Base-by-base conservation (phyloP, 2,797 vertebrate species). In the Sebastes miniatus region DNA sequence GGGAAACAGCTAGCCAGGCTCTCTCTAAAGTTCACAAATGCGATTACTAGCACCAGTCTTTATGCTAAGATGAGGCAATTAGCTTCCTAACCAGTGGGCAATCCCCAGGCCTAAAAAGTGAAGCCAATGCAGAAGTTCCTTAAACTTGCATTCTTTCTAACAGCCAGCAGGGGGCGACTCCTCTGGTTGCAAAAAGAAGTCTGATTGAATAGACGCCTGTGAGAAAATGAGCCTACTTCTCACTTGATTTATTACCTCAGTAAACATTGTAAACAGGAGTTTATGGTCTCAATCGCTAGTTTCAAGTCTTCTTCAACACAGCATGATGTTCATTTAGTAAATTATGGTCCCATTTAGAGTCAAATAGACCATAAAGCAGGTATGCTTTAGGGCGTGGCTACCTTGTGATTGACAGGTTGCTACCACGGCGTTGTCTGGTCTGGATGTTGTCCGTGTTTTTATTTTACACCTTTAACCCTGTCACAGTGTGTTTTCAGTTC, bases 191-290 rank as follows among this genome's bases (percentile, higher is more conserved):
- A 50, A 50, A 50, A 50, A 50, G 7, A 50, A 50, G 43, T 50
- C 8, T 50, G 47, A 50, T 50, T 50, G 47, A 0, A 20, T 20
- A 50, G 47, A 50, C 0, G 18, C 0, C 18, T 50, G 0, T 50
- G 18, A 50, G 47, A n/a, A 50, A 50, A 50, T 50, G 47, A 50
- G 18, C 47, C 47, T n/a, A n/a, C 47, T 50, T 50, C 47, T 50
- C 47, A 1, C 8, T 50, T 50, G 47, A 50, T 50, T n/a, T 50
- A 50, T 50, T 50, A 9, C 18, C 47, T 50, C 47, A 50, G 18
- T 50, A 50, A 50, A 50, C 47, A 50, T 0, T n/a, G 3, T 0
- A 50, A 9, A 50, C 47, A 50, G 0, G 4, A 50, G 18, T 50
- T 50, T 20, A 50, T 50, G 47, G 2, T 50, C 47, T 50, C 47